Conservation (phyloP, 2,797 vertebrate species). For the Heteromormyrus szaboi region DNA sequence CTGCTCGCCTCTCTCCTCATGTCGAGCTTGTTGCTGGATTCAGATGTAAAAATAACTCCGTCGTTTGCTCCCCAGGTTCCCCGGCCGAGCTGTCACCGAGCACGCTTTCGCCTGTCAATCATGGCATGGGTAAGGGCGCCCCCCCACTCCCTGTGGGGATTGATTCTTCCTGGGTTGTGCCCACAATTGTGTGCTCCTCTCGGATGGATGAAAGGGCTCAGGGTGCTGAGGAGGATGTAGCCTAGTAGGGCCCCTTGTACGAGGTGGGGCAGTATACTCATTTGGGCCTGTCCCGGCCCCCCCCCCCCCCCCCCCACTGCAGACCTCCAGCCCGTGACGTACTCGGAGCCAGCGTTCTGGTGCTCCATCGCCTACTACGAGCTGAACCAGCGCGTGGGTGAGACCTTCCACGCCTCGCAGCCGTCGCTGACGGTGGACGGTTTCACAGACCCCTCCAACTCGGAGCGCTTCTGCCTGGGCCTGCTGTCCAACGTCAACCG, state of each 20-base stretch:
- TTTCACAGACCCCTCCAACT: constrained; percentile 96
- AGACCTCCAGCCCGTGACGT: constrained; percentile 95
- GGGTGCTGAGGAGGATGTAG: background rate
- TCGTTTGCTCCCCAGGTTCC: constrained; percentile 66
- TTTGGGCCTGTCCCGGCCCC: background rate
- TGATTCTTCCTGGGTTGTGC: background rate
- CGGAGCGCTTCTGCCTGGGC: constrained; percentile 91
- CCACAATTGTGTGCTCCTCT: background rate
- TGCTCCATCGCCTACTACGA: constrained; percentile 99
- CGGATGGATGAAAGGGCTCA: background rate
- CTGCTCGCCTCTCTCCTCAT: background rate
- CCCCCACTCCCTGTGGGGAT: background rate
- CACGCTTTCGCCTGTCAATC: constrained; percentile 88
- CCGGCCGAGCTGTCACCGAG: constrained; percentile 93
- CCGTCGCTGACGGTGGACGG: constrained; percentile 93
- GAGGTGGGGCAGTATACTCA: background rate
- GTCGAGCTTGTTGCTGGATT: background rate
- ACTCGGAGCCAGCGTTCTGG: constrained; percentile 96
- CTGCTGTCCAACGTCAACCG: constrained; percentile 94
- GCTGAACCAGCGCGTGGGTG: constrained; percentile 93
- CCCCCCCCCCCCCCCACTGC: constrained; percentile 12
- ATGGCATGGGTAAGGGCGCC: constrained; percentile 74
- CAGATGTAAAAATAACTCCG: constrained; percentile 22
- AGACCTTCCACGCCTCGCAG: constrained; percentile 95
- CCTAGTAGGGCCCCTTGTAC: background rate